These are phyloP conservation scores for Cladopsammia gracilis DNA, from an alignment of 64 coral and sea anemone genomes.

Conservation along the genomic window DNA sequence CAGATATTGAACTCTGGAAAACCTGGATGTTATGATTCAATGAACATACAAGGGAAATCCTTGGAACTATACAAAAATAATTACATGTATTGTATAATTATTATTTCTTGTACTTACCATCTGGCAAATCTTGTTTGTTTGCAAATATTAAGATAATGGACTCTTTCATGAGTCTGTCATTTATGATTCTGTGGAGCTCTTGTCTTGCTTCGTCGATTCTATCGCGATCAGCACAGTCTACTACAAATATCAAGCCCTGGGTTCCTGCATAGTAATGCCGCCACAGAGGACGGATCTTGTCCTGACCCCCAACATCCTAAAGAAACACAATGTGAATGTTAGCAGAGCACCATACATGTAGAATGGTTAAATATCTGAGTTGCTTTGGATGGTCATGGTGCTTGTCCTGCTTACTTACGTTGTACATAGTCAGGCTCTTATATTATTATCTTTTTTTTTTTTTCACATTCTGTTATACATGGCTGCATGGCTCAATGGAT, in stretches of 20 bases:
- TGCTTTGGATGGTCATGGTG: no score
- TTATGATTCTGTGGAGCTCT: constrained; percentile 93
- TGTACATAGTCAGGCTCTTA: no score
- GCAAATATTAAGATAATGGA: constrained; percentile 97
- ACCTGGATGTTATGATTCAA: no score
- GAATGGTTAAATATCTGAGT: no score
- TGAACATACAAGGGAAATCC: no score
- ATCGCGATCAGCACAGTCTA: constrained; percentile 94
- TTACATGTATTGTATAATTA: no score
- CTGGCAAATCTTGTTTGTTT: constrained; percentile 99
- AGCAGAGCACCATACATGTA: background rate
- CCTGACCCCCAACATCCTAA: constrained; percentile 98
- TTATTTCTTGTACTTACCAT: constrained; percentile 58
- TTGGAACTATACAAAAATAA: no score
- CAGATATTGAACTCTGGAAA: no score
- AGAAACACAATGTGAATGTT: background rate
- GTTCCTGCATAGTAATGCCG: constrained; percentile 95
- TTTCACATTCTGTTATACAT: no score
- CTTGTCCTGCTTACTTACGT: no score
- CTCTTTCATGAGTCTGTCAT: constrained; percentile 94
- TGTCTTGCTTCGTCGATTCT: constrained; percentile 93
- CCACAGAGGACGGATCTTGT: constrained; percentile 97
- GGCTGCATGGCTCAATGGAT: no score
- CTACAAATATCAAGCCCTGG: constrained; percentile 94
- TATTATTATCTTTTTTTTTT: no score